Percentiles rank a stretch among this genome's conserved stretches.
Evolutionary conservation across 2,888 invertebrate species (phyloP).

Genomic region (Furcula furcula): DNA sequence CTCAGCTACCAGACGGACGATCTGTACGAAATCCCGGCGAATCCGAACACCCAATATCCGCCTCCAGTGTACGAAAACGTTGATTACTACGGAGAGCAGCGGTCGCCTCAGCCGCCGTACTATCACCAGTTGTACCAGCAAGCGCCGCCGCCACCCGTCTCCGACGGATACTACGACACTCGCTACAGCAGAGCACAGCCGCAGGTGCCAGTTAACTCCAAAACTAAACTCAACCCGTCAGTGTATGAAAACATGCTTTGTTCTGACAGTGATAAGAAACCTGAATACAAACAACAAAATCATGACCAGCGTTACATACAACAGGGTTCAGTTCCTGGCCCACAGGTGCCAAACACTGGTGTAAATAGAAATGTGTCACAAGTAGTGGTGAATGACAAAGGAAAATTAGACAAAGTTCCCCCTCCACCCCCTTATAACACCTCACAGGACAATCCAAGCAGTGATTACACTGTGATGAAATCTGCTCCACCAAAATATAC

Average conservation of each 20-base stretch:
- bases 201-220: slow-evolving; percentile 85
- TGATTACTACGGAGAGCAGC: slow-evolving; percentile 87
- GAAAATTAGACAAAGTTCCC: slow-evolving; percentile 74
- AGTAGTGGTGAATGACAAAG: slow-evolving; percentile 64
- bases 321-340: slow-evolving; percentile 67
- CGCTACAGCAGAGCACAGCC: slow-evolving; percentile 89
- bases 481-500: slow-evolving; percentile 75
- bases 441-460: slow-evolving; percentile 55
- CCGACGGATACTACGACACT: slow-evolving; percentile 78
- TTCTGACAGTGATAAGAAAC: slow-evolving; percentile 67
- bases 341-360: slow-evolving; percentile 66
- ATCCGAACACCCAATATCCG: slow-evolving; percentile 62
- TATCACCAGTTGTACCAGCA: slow-evolving; percentile 82
- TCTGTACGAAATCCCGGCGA: slow-evolving; percentile 70
- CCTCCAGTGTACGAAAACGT: slow-evolving; percentile 90
- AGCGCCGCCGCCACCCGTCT: slow-evolving; percentile 63
- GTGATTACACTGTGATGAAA: slow-evolving; percentile 76
- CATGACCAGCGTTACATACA: slow-evolving; percentile 66
- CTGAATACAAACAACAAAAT: slow-evolving; percentile 59
- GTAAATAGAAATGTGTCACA: slow-evolving; percentile 55
- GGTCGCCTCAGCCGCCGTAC: slow-evolving; percentile 81
- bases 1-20: slow-evolving; percentile 73
- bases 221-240: slow-evolving; percentile 60
- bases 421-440: slow-evolving; percentile 72
- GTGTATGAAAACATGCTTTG: slow-evolving; percentile 78